Evolutionary conservation across 2,888 invertebrate genomes (phyloP).

Genomic region (Prosapia bicincta): DNA sequence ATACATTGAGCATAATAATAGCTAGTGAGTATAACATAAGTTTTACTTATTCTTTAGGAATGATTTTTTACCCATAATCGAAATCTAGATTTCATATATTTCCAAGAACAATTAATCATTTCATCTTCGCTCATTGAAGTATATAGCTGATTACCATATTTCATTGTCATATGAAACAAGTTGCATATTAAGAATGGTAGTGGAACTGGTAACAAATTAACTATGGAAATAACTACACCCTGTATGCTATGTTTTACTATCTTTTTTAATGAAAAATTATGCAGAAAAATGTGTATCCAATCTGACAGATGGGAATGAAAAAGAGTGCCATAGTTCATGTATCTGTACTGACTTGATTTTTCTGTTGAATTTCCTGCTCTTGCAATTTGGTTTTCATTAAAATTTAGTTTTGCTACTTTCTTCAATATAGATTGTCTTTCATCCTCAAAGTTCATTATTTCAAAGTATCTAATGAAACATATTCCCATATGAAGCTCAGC

Average conservation of each 20-base stretch:
- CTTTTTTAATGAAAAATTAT: neutral
- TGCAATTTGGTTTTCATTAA: too few relatives aligned
- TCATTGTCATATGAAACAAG: neutral
- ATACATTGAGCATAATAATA: too few relatives aligned
- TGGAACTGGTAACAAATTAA: neutral
- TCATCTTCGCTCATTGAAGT: neutral
- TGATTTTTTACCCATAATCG: neutral
- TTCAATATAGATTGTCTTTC: neutral
- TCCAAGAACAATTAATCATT: neutral
- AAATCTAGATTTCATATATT: neutral
- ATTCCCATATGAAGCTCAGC: neutral
- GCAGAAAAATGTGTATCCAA: neutral
- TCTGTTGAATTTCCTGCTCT: neutral
- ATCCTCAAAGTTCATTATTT: neutral
- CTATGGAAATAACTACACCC: neutral
- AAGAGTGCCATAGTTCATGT: neutral
- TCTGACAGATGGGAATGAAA: neutral
- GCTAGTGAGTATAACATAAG: too few relatives aligned
- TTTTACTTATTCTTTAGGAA: too few relatives aligned
- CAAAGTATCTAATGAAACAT: neutral
- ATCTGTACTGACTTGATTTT: neutral
- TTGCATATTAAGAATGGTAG: neutral
- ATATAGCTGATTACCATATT: neutral
- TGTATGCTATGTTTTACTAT: neutral
- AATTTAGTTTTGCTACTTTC: too few relatives aligned